Conservation (phyloP, 2,113 vertebrate genomes). For the Chaetodon auriga region DNA sequence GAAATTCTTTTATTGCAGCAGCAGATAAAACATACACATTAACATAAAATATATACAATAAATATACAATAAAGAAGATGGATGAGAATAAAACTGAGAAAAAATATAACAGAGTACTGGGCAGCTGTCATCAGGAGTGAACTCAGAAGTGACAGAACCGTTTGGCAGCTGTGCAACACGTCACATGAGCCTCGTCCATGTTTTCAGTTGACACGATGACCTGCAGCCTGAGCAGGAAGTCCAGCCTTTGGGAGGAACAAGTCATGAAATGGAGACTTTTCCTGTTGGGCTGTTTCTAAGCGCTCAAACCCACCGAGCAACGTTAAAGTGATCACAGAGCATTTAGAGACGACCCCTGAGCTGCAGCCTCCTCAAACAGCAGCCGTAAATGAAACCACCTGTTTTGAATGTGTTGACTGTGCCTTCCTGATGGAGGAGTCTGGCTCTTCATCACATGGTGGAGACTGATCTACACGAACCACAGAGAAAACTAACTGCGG, state of each 20-base stretch:
- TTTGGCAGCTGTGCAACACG: neutral
- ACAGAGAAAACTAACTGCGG: no score
- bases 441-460: no score
- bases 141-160: no score
- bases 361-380: neutral
- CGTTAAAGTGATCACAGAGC: neutral
- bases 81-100: no score
- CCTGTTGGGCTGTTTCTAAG: neutral
- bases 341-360: neutral
- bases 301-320: no score
- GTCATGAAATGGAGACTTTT: neutral
- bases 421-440: constrained; percentile 9
- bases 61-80: no score
- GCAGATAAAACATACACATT: no score
- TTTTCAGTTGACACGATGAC: neutral
- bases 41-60: no score
- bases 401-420: neutral
- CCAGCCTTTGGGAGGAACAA: neutral
- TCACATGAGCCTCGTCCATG: neutral
- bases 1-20: no score
- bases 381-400: neutral
- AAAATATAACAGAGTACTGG: no score
- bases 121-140: no score
- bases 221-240: neutral
- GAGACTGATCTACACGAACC: no score